Base-by-base conservation (phyloP, 1,140 invertebrate genomes). In the Ceratosolen solmsi region DNA sequence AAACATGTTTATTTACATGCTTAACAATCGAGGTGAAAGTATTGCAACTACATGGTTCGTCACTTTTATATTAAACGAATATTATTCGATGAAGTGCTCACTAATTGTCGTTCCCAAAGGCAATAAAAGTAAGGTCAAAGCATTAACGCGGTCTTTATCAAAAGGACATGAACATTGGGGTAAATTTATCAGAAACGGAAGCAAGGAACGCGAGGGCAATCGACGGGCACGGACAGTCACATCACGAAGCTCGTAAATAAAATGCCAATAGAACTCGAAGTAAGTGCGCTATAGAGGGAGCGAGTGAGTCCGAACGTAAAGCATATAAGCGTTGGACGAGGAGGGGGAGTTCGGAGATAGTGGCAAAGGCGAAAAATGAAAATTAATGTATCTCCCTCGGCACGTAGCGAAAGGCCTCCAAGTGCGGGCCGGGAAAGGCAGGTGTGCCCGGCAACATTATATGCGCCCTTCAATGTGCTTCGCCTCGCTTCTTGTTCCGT, bases 401-500 rank as follows among this genome's bases (percentile, higher is more conserved):
- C 11, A 46, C 68, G 41, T 46, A 46, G 5, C 3, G n/a, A 41
- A 71, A 72, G 70, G 2, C 54, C 63, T 51, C 63, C 8, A 65
- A 17, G 56, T 33, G 58, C 30, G 49, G 36, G 56, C 22, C 33
- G 73, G 49, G 33, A 30, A 46, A 51, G 20, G 77, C 82, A 79
- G 82, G 82, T 79, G 76, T 68, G 41, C 22, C 22, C 49, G 51
- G 46, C 51, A 46, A 51, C 75, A 20, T 46, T 15, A 54, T 15
- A 22, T n/a, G 70, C 60, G 82, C 78, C 79, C 79, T 80, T 83
- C 78, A 73, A 71, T 72, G n/a, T n/a, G 60, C 49, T 74, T 76
- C 46, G 56, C 56, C 75, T 82, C 72, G 51, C 38, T 54, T 36
- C 46, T 65, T 20, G 38, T n/a, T n/a, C 60, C 25, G 38, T 22